Evolutionary conservation across 2,797 vertebrate species (phyloP).

Genomic region (Anas capensis): DNA sequence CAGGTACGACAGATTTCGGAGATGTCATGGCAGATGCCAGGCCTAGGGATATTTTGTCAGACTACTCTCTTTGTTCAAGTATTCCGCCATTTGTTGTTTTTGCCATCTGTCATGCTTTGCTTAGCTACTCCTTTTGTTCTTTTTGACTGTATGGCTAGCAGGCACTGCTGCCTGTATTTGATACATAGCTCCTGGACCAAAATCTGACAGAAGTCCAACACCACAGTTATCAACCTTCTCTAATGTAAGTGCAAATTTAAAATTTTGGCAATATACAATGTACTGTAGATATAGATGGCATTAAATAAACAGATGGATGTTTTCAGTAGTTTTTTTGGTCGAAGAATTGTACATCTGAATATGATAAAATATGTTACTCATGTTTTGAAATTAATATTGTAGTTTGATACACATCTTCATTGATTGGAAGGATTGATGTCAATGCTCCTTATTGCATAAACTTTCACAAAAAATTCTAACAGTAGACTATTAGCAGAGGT

Average conservation of each 20-base stretch:
- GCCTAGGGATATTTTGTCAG: constrained; percentile 29
- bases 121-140: background rate
- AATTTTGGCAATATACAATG: background rate
- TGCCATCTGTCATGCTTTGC: constrained; percentile 45
- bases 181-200: background rate
- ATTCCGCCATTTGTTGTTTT: constrained; percentile 12
- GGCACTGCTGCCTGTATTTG: background rate
- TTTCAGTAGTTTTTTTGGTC: background rate
- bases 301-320: background rate
- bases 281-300: background rate
- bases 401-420: background rate
- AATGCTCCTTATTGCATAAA: background rate
- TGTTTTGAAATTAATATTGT: background rate
- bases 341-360: background rate
- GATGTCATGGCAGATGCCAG: constrained; percentile 37
- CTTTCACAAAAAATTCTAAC: background rate
- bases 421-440: background rate
- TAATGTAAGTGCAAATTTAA: background rate
- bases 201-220: background rate
- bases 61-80: constrained; percentile 5
- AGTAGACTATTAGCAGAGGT: background rate
- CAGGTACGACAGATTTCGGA: constrained; percentile 39
- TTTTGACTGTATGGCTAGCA: background rate
- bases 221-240: background rate
- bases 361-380: background rate